Evolutionary conservation across 1,140 invertebrate species (phyloP).

Genomic region (Meloidogyne exigua): DNA sequence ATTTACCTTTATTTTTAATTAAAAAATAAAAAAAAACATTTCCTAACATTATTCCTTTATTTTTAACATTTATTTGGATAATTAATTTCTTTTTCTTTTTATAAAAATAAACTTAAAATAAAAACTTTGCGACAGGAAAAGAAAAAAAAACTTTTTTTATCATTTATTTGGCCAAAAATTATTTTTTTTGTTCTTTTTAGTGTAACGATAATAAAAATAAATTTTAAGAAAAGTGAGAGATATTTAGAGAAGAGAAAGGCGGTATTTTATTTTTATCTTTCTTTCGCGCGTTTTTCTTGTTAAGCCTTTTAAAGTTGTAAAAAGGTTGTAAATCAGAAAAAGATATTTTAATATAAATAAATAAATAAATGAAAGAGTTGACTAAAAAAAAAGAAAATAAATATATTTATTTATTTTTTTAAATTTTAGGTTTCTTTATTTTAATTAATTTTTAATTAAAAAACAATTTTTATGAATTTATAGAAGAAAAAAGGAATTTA

Average conservation of each 20-base stretch:
- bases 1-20: no score
- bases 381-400: no score
- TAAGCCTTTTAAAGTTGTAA: neutral
- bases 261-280: neutral
- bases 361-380: no score
- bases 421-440: no score
- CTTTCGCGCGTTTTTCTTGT: neutral
- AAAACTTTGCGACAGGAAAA: neutral
- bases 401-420: no score
- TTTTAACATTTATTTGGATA: neutral
- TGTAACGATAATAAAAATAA: neutral
- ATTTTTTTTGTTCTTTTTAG: neutral
- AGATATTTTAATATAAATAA: no score
- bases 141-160: conserved; percentile 18
- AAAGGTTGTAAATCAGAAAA: conserved; percentile 6
- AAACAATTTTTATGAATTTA: no score
- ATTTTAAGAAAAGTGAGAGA: conserved; percentile 17
- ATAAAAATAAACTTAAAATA: neutral
- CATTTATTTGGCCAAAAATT: conserved; percentile 11
- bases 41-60: no score
- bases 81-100: neutral
- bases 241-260: neutral
- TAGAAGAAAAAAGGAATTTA: no score
- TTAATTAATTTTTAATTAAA: no score
- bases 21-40: no score